Evolutionary conservation across 2,113 vertebrate genomes (phyloP), one percentile per base, ranked within the genome.

Genomic region (Pteruthius melanotis): DNA sequence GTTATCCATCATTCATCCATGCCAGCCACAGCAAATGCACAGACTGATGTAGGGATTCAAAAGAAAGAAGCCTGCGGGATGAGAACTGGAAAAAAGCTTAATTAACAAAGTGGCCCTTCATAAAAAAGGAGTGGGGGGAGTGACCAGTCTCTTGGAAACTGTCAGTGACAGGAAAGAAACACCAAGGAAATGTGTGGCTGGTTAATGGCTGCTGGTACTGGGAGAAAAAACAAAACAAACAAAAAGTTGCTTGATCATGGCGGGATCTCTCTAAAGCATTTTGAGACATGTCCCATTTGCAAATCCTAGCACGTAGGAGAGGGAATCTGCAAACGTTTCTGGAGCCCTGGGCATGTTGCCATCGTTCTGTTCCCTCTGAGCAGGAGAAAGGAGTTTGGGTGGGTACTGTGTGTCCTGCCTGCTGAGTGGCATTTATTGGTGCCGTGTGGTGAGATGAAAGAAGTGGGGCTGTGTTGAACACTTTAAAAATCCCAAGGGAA

Each of bases 61-160:
- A 79, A 64, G 69, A 86, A 83, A 86, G 68, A 33, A 82, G 61
- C 39, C 77, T 87, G 60, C 4, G 76, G 74, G 77, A 70, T 94
- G 78, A 93, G 81, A 96, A 84, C 81, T 78, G 87, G 60, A 68
- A 68, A 78, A 91, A 93, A 87, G 81, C 87, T 75, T 84, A 30
- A 87, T 89, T 95, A 91, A 93, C 92, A 93, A 92, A 95, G 94
- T 91, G 53, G 31, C 77, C 69, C 74, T 93, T 96, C 72, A 91
- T 91, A 47, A 60, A 70, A 71, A 77, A 69, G 61, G 59, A n/a
- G 8, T 15, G 19, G 42, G 40, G 47, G 84, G 63, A 75, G 74
- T 81, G 88, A 86, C 27, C 13, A 39, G 72, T 64, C 16, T 70
- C 92, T 93, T 95, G 75, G 87, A 76, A 95, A 83, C 94, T 89